Evolutionary conservation across 2,113 vertebrate species (phyloP).

Genomic region (Ceuthmochares aereus): DNA sequence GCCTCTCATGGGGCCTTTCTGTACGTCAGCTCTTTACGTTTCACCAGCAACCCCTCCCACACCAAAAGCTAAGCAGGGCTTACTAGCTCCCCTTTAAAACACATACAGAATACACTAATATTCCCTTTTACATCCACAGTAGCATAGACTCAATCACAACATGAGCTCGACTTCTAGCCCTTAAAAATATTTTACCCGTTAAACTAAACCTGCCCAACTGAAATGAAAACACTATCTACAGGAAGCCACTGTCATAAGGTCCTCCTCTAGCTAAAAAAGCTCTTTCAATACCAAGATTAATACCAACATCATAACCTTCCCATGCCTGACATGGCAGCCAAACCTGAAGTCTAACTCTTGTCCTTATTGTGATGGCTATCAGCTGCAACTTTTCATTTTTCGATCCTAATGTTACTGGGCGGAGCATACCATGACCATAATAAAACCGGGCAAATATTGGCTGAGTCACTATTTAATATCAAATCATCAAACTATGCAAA

Average conservation of each 20-base stretch:
- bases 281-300: not conserved
- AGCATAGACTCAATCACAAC: not conserved
- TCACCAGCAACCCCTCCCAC: not conserved
- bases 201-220: not conserved
- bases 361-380: too few relatives aligned
- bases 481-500: too few relatives aligned
- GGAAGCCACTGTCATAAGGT: not conserved
- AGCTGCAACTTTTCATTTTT: too few relatives aligned
- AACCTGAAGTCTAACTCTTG: too few relatives aligned
- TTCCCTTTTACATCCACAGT: not conserved
- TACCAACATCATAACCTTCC: not conserved
- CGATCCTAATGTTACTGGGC: too few relatives aligned
- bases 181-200: not conserved
- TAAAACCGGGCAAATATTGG: too few relatives aligned
- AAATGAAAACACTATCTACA: not conserved
- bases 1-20: not conserved
- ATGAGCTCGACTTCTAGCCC: not conserved
- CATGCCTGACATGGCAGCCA: slow-evolving; percentile 14
- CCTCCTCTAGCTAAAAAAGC: not conserved
- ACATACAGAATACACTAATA: not conserved
- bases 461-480: too few relatives aligned
- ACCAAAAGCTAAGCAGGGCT: not conserved
- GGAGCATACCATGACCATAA: too few relatives aligned
- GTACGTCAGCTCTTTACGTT: not conserved
- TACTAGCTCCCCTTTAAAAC: not conserved